Evolutionary conservation across 2,888 invertebrate genomes (phyloP), one percentile per base, ranked within the genome.

Genomic region (Choreutis nemorana): DNA sequence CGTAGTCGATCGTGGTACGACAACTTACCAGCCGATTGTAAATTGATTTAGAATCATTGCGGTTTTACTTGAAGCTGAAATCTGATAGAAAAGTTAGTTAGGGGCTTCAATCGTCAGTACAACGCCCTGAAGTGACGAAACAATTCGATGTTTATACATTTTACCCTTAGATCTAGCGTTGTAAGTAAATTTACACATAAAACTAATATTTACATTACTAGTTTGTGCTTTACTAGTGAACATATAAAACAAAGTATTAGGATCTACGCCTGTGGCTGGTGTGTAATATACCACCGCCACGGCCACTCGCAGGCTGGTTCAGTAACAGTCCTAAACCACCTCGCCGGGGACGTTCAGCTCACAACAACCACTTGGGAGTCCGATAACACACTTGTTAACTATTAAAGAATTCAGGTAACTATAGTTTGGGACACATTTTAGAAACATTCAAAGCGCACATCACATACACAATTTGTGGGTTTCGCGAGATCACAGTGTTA

Each of bases 141-240:
- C 55, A 59, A 64, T 75, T 75, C 75, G 71, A 75, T 72, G 73
- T 70, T 41, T 65, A 23, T 67, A 73, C 66, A 71, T 50, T 51
- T n/a, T 51, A 54, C 51, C 45, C 55, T 58, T 55, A 55, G 42
- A 56, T 52, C 63, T 70, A 67, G 58, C 47, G 44, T 55, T 46
- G 45, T 55, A 59, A 52, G 8, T 9, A 62, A 71, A 67, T 75
- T 64, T 75, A 77, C 73, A 77, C 51, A 56, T 73, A 65, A 68
- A 57, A 60, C 75, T 77, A 75, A 64, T 77, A 78, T 78, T 45
- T 77, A 77, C 77, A 78, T 25, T 60, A 54, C 63, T 67, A 72
- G 65, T 77, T 72, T 73, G 77, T 77, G 75, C 73, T 65, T 64
- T 53, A 66, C 66, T 65, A 63, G 56, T 60, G 46, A 50, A 61